phyloP scores from a whole-genome alignment of 1,140 invertebrate species.

The Caenorhabditis inopinata region DNA sequence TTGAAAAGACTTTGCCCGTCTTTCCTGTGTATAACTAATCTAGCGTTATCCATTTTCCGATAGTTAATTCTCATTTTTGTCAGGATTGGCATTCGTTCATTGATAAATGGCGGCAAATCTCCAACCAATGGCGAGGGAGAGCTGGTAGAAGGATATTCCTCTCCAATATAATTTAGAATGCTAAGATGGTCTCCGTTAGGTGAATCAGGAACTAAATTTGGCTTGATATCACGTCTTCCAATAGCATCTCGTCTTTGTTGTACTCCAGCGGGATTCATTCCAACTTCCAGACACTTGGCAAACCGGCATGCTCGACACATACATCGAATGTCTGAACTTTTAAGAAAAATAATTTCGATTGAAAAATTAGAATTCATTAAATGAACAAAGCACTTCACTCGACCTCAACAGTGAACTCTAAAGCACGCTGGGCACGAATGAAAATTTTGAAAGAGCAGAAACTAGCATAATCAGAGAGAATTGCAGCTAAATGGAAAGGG shows the following conservation, averaged over 20 bases:
- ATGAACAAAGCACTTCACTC: too few relatives aligned
- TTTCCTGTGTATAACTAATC: conserved; percentile 32
- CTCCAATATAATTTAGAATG: background rate
- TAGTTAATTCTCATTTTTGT: conserved; percentile 15
- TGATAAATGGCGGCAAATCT: background rate
- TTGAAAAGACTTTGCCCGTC: conserved; percentile 35
- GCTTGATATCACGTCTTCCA: conserved; percentile 22
- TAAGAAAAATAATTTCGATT: background rate
- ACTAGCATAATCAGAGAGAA: too few relatives aligned
- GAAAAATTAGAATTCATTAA: too few relatives aligned
- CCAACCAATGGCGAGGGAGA: background rate
- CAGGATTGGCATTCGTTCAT: conserved; percentile 23
- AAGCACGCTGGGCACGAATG: too few relatives aligned
- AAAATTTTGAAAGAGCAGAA: too few relatives aligned
- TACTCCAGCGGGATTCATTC: conserved; percentile 36
- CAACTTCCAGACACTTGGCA: conserved; percentile 27
- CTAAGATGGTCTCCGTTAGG: background rate
- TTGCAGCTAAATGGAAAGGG: too few relatives aligned
- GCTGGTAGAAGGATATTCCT: background rate
- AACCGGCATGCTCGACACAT: conserved; percentile 37
- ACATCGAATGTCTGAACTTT: conserved; percentile 31
- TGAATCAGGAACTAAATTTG: too few relatives aligned
- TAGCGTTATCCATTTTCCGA: conserved; percentile 18
- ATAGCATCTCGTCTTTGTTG: conserved; percentile 29
- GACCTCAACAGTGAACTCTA: too few relatives aligned